Evolutionary conservation across 1,140 invertebrate genomes (phyloP).

Genomic region (Drosophila sucinea): DNA sequence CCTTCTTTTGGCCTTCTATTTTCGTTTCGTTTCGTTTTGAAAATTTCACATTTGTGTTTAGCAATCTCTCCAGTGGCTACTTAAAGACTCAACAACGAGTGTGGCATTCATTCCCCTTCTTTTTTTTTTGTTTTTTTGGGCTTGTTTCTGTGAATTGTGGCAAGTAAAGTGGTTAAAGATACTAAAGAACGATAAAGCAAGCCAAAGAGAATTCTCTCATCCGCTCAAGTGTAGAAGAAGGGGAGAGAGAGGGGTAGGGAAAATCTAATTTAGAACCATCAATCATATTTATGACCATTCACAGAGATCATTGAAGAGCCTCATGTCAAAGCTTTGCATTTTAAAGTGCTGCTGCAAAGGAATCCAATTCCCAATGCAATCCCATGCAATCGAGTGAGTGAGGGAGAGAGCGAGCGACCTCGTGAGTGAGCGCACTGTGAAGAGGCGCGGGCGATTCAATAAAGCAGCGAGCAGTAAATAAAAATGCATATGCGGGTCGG

Average conservation of each 20-base stretch:
- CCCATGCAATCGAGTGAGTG: neutral
- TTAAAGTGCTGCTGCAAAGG: neutral
- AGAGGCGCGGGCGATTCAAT: constrained; percentile 27
- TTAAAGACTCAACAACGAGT: constrained; percentile 37
- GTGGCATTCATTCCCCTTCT: constrained; percentile 30
- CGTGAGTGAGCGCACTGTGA: constrained; percentile 1
- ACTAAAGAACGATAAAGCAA: constrained; percentile 17
- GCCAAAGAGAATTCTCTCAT: neutral
- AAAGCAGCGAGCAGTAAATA: constrained; percentile 51
- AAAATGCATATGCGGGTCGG: constrained; percentile 46
- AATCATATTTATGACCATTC: neutral
- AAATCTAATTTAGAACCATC: neutral
- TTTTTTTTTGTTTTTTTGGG: neutral
- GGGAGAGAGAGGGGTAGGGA: too few relatives aligned
- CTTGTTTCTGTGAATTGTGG: constrained; percentile 5
- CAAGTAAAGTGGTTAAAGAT: constrained; percentile 17
- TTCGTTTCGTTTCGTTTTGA: constrained; percentile 46
- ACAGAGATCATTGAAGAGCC: neutral
- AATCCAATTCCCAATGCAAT: neutral
- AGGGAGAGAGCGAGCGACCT: neutral
- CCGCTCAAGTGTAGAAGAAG: too few relatives aligned
- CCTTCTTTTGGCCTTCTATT: constrained; percentile 10
- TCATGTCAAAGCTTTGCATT: constrained; percentile 10
- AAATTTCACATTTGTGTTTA: constrained; percentile 53
- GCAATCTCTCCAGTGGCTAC: constrained; percentile 52